These are phyloP conservation scores for Rhagologus leucostigma DNA, from an alignment of 2,113 vertebrate species.

Conservation along the genomic window DNA sequence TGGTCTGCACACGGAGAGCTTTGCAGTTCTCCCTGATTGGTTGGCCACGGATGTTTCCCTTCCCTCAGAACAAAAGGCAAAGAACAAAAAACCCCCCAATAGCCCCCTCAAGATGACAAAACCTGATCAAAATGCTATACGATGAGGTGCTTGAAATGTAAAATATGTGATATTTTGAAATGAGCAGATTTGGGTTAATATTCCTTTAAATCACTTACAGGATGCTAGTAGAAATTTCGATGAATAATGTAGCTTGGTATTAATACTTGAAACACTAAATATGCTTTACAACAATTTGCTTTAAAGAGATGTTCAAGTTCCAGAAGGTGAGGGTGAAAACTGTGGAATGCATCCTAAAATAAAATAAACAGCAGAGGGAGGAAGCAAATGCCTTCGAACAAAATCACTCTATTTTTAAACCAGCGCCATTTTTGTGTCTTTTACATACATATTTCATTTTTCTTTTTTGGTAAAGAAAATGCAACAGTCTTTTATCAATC, in stretches of 20 bases:
- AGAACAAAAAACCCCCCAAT: accelerated
- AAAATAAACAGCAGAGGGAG: constrained; percentile 34
- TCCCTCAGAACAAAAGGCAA: not conserved
- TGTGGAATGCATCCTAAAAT: constrained; percentile 1
- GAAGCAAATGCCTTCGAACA: constrained; percentile 1
- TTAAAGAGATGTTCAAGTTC: constrained; percentile 23
- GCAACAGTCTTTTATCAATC: not conserved
- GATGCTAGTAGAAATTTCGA: not conserved
- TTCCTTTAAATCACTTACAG: not conserved
- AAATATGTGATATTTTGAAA: not conserved
- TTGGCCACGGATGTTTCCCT: not conserved
- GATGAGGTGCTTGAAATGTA: not conserved
- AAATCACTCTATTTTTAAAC: constrained; percentile 17
- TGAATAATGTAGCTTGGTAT: not conserved
- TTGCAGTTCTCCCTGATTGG: accelerated
- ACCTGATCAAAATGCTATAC: not conserved
- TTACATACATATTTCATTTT: not conserved
- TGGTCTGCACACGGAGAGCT: not conserved
- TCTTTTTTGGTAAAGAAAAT: not conserved
- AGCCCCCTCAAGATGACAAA: not conserved
- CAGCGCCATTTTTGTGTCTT: not conserved
- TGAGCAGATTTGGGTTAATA: not conserved
- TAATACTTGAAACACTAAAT: not conserved
- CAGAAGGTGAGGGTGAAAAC: constrained; percentile 35
- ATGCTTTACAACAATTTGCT: not conserved